A percentile compares a stretch with the other conserved stretches of the same genome.
phyloP scores from a whole-genome alignment of 2,797 vertebrate genomes.

The Falco concolor region DNA sequence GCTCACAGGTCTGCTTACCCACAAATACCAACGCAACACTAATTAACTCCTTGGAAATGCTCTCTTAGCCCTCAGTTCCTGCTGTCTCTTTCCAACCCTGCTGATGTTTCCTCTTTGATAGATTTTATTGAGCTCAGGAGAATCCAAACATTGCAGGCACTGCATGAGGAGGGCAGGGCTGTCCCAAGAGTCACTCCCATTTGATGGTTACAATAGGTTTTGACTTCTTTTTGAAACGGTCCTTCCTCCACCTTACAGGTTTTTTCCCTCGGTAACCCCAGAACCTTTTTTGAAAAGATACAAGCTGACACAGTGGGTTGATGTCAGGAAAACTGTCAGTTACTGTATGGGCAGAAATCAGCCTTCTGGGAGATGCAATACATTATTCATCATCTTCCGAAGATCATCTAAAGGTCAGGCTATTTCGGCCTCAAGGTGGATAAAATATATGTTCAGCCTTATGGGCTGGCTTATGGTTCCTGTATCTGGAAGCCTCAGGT shows the following conservation, averaged over 20 bases:
- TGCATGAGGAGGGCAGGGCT: fast-evolving
- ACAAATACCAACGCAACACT: not conserved
- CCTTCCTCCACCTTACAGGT: not conserved
- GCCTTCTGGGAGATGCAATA: slow-evolving; percentile 24
- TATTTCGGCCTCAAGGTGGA: slow-evolving; percentile 34
- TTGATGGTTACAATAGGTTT: not conserved
- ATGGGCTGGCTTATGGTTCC: not conserved
- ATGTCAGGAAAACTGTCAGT: slow-evolving; percentile 12
- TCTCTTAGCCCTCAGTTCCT: not conserved
- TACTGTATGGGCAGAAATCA: not conserved
- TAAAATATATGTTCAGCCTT: not conserved
- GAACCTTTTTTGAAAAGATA: not conserved
- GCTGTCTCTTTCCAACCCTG: not conserved
- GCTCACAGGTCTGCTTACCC: not conserved
- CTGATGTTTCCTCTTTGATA: not conserved
- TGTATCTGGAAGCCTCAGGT: not conserved
- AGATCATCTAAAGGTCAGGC: slow-evolving; percentile 51
- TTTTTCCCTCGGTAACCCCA: not conserved
- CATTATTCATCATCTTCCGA: slow-evolving; percentile 36
- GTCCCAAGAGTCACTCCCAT: not conserved
- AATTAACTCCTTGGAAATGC: not conserved
- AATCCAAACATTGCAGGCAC: not conserved
- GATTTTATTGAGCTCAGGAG: not conserved
- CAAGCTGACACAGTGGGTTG: not conserved
- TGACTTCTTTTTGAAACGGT: not conserved